Evolutionary conservation across 2,888 invertebrate species (phyloP).

Genomic region (Orthonychiurus folsomi): DNA sequence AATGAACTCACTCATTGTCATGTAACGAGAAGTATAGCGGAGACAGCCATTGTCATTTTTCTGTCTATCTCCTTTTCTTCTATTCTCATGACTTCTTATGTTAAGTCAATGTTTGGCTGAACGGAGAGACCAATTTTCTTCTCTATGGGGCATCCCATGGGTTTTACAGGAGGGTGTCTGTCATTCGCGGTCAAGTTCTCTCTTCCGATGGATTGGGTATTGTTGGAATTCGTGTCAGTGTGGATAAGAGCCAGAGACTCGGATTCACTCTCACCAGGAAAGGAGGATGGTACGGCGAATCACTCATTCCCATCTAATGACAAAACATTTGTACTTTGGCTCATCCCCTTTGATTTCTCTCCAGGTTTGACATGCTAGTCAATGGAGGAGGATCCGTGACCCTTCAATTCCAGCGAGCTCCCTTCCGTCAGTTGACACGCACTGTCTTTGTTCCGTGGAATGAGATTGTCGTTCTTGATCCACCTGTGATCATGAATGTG

Average conservation of each 20-base stretch:
- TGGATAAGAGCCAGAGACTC: conserved; percentile 84
- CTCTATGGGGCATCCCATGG: conserved; percentile 18
- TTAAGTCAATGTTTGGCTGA: conserved; percentile 11
- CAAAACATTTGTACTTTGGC: background rate
- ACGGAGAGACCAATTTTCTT: conserved; percentile 10
- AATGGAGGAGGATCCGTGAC: conserved; percentile 98
- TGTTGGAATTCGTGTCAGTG: conserved; percentile 92
- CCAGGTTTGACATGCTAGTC: conserved; percentile 97
- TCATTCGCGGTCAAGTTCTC: conserved; percentile 94
- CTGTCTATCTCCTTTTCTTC: conserved; percentile 25
- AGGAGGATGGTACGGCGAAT: conserved; percentile 78
- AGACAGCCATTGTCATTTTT: conserved; percentile 8
- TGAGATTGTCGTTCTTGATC: conserved; percentile 79
- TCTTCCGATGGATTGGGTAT: conserved; percentile 90
- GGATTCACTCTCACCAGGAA: conserved; percentile 90
- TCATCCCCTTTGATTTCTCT: conserved; percentile 2
- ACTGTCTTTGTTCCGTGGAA: conserved; percentile 97
- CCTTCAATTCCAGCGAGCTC: conserved; percentile 88
- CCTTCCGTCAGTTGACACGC: conserved; percentile 77
- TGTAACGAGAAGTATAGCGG: background rate
- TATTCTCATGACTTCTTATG: conserved; percentile 5
- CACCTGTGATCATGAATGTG: conserved; percentile 66
- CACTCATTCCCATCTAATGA: background rate
- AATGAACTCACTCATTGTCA: background rate
- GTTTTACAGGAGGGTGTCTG: conserved; percentile 86